phyloP scores from a whole-genome alignment of 1,140 invertebrate genomes.

The Oedothorax gibbosus region DNA sequence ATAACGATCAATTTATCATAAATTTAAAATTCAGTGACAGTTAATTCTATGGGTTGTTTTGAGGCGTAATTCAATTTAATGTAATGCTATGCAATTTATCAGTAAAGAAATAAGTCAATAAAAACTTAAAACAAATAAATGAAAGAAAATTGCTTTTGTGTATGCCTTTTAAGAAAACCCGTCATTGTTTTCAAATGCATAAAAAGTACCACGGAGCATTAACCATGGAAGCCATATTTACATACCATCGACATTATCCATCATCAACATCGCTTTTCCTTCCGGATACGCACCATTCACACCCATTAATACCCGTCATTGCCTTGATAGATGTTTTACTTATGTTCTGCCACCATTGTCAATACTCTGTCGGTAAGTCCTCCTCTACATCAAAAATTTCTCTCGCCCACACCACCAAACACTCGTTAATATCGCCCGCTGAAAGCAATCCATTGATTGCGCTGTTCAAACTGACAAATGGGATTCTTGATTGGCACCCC shows the following conservation, averaged over 20 bases:
- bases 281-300: not conserved
- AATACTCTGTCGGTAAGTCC: slow-evolving; percentile 3
- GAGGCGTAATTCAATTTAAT: too few species aligned
- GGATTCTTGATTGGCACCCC: slow-evolving; percentile 28
- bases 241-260: not conserved
- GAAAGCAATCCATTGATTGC: slow-evolving; percentile 43
- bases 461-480: slow-evolving; percentile 52
- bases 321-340: slow-evolving; percentile 24
- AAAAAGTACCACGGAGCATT: too few species aligned
- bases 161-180: too few species aligned
- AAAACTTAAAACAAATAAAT: too few species aligned
- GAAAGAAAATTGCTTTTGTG: too few species aligned
- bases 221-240: too few species aligned
- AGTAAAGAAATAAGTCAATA: too few species aligned
- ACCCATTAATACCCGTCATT: slow-evolving; percentile 4
- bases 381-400: not conserved
- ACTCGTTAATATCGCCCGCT: slow-evolving; percentile 27
- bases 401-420: not conserved
- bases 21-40: too few species aligned
- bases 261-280: not conserved
- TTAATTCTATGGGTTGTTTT: too few species aligned
- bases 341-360: not conserved
- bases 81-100: too few species aligned
- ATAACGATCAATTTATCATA: too few species aligned
- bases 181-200: too few species aligned